Conservation (phyloP, 1,140 invertebrate genomes). For the Drosophila biarmipes region DNA sequence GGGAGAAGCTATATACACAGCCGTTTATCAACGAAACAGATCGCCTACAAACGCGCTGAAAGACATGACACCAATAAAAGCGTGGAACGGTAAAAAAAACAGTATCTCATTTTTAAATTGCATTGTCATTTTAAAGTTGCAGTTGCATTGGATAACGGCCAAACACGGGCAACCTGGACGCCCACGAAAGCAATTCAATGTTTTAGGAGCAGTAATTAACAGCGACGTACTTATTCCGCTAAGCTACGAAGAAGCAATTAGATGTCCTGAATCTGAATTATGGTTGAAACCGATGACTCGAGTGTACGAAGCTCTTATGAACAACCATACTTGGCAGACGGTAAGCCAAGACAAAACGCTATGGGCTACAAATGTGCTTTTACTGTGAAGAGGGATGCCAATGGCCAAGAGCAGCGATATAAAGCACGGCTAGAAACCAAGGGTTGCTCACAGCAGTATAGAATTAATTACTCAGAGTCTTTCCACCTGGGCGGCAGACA, state of each 20-base stretch:
- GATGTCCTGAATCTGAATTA: background rate
- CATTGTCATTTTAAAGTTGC: background rate
- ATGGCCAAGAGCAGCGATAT: background rate
- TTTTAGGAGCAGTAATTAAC: background rate
- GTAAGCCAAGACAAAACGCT: no score
- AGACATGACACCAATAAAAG: no score
- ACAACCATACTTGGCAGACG: background rate
- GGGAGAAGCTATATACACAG: conserved; percentile 8
- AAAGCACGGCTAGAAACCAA: background rate
- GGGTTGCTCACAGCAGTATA: conserved; percentile 1
- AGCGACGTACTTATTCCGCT: background rate
- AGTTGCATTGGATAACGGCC: background rate
- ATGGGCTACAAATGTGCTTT: conserved; percentile 1
- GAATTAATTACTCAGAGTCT: background rate
- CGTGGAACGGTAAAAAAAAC: background rate
- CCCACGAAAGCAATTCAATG: background rate
- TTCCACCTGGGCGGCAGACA: no score
- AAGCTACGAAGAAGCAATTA: conserved; percentile 2
- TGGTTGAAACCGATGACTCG: background rate
- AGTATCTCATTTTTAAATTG: no score
- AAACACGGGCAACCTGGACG: background rate
- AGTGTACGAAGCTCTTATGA: conserved; percentile 3
- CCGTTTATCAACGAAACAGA: no score
- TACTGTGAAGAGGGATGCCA: background rate
- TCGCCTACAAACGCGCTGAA: no score